Evolutionary conservation across 2,113 vertebrate genomes (phyloP).

Genomic region (Gadus macrocephalus): DNA sequence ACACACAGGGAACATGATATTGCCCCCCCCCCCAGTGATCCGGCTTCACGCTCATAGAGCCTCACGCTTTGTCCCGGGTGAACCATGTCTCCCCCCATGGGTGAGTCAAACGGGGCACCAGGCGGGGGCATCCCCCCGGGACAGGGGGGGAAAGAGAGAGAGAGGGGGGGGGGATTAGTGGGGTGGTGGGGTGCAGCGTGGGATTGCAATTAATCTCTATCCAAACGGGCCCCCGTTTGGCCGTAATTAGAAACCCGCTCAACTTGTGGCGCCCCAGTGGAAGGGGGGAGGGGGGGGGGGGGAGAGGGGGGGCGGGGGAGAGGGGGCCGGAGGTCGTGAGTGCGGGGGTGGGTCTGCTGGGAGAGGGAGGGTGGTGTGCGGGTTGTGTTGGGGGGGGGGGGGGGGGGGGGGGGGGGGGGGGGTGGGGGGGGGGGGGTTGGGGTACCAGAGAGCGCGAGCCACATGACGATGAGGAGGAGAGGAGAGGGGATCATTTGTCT

Average conservation of each 20-base stretch:
- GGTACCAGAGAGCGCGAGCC: too few species aligned
- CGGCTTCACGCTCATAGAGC: background rate
- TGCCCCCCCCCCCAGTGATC: slow-evolving; percentile 24
- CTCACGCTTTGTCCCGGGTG: slow-evolving; percentile 34
- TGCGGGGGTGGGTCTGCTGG: too few species aligned
- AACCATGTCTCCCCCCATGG: slow-evolving; percentile 39
- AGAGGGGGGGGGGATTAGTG: slow-evolving; percentile 12
- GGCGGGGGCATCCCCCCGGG: background rate
- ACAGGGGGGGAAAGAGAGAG: slow-evolving; percentile 23
- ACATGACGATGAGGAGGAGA: too few species aligned
- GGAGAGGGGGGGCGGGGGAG: too few species aligned
- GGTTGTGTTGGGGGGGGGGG: background rate
- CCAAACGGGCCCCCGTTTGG: slow-evolving; percentile 34
- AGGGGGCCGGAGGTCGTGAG: too few species aligned
- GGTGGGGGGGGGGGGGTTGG: slow-evolving; percentile 3
- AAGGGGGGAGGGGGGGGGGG: slow-evolving; percentile 2
- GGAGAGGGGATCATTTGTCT: slow-evolving; percentile 26
- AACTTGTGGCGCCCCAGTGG: slow-evolving; percentile 13
- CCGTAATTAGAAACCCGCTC: slow-evolving; percentile 54
- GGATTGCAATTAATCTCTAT: slow-evolving; percentile 64
- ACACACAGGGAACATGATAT: background rate
- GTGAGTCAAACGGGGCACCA: background rate
- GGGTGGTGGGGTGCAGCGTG: slow-evolving; percentile 27
- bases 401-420: slow-evolving; percentile 1
- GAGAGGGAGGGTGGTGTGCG: background rate